Base-by-base conservation (phyloP, 2,888 invertebrate genomes). In the Serrognathus titanus region DNA sequence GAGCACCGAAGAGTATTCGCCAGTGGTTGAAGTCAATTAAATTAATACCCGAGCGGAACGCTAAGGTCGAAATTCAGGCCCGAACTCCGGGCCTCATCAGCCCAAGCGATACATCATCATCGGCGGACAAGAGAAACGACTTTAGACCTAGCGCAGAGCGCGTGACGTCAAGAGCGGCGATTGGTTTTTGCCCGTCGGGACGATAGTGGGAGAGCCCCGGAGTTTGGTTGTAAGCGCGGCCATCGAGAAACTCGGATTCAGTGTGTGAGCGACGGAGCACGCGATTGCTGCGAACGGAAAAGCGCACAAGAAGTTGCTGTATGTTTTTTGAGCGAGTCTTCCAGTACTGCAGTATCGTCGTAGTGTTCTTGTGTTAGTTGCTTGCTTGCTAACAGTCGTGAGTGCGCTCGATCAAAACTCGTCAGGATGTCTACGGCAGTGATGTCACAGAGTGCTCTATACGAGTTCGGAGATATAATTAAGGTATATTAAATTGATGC, bases 401-500 rank as follows among this genome's bases (percentile, higher is more conserved):
- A 45, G 45, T 45, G 20, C 12, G 11, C 24, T n/a, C n/a, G 24
- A 12, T 40, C 11, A 12, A 40, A 40, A 40, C 13, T 13, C 11
- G 63, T 65, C 79, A 83, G 78, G 75, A 89, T 88, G 89, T 88
- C 88, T 80, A 87, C 89, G 70, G 88, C 87, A 78, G 87, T 88
- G 79, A 88, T 88, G 88, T 85, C 85, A 79, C 85, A 83, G 80
- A 83, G 85, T 79, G 83, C 87, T 75, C 83, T 86, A 82, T 88
- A 86, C 80, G 88, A 88, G 73, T 86, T 88, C 81, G 85, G 85
- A 82, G 88, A 88, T 78, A 83, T 85, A 79, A 80, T 86, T 72
- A 87, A 87, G 87, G 87, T 87, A 84, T 79, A 63, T 60, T 59
- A 31, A 31, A 31, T 31, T 31, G 6, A 31, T 31, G 24, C 24